A percentile compares a stretch with the other conserved stretches of the same genome.
Evolutionary conservation across 2,113 vertebrate species (phyloP).

Genomic region (Naja naja): DNA sequence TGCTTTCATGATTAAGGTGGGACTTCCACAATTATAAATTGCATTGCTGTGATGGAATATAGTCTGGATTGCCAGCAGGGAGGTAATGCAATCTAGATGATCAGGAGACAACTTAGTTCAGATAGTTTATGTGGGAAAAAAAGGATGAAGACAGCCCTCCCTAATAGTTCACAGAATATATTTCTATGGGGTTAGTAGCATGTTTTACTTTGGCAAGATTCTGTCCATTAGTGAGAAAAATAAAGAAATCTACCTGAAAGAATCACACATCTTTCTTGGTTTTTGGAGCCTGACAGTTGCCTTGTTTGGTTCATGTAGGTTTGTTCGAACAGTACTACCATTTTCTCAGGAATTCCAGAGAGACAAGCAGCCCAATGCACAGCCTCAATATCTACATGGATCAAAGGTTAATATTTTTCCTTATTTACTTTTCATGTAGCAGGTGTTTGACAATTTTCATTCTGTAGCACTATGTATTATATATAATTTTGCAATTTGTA

Average conservation of each 20-base stretch:
- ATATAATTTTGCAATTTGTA: background rate
- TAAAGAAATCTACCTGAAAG: background rate
- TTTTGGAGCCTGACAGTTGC: background rate
- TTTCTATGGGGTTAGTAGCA: background rate
- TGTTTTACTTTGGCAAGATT: background rate
- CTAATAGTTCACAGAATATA: background rate
- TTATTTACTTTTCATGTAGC: slow-evolving; percentile 11
- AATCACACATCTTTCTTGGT: background rate
- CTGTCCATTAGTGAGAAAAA: background rate
- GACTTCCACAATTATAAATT: background rate
- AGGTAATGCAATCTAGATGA: background rate
- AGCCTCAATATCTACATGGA: slow-evolving; percentile 85
- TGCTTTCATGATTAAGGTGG: background rate
- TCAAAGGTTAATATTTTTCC: slow-evolving; percentile 74
- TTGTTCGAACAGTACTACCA: slow-evolving; percentile 84
- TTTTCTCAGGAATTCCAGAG: slow-evolving; percentile 90
- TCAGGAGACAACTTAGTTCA: background rate
- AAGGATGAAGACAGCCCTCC: background rate
- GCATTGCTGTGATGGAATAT: background rate
- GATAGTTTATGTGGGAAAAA: background rate
- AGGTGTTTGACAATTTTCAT: background rate
- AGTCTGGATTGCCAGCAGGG: background rate
- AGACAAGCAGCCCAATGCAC: slow-evolving; percentile 88
- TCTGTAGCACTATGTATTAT: accelerated
- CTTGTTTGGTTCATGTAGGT: slow-evolving; percentile 63